These are phyloP conservation scores for Leptothorax acervorum DNA, from an alignment of 2,888 invertebrate genomes.

Conservation along the genomic window DNA sequence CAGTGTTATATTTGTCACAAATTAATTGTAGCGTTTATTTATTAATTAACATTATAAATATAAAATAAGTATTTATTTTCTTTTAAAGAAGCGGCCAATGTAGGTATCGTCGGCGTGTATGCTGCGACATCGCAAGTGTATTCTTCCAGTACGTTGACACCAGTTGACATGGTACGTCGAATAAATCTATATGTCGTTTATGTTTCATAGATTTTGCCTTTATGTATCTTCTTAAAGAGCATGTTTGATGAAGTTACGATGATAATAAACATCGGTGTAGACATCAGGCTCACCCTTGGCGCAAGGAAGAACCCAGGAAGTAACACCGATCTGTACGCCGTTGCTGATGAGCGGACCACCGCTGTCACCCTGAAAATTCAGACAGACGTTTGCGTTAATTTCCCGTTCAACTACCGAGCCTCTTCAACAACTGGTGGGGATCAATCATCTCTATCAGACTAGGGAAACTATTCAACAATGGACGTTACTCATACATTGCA, in stretches of 20 bases:
- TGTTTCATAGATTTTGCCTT: background rate
- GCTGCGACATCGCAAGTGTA: background rate
- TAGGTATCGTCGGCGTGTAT: background rate
- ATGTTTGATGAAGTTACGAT: conserved; percentile 32
- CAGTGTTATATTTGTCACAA: background rate
- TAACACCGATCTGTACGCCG: conserved; percentile 61
- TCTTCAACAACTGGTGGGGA: background rate
- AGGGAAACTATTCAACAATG: background rate
- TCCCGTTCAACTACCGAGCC: background rate
- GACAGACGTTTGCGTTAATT: background rate
- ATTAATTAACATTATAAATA: conserved; percentile 1
- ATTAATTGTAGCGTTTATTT: background rate
- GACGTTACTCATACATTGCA: conserved; percentile 45
- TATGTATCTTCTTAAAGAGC: background rate
- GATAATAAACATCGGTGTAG: conserved; percentile 59
- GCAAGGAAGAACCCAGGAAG: conserved; percentile 68
- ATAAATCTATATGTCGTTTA: too few relatives aligned
- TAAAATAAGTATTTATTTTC: background rate
- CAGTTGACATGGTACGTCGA: background rate
- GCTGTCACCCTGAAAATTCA: conserved; percentile 71
- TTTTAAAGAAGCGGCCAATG: background rate
- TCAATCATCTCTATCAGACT: background rate
- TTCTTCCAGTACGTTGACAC: background rate
- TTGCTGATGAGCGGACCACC: conserved; percentile 69
- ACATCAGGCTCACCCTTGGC: conserved; percentile 60